Evolutionary conservation across 2,797 vertebrate genomes (phyloP).

Genomic region (Leptatherina wallacei): DNA sequence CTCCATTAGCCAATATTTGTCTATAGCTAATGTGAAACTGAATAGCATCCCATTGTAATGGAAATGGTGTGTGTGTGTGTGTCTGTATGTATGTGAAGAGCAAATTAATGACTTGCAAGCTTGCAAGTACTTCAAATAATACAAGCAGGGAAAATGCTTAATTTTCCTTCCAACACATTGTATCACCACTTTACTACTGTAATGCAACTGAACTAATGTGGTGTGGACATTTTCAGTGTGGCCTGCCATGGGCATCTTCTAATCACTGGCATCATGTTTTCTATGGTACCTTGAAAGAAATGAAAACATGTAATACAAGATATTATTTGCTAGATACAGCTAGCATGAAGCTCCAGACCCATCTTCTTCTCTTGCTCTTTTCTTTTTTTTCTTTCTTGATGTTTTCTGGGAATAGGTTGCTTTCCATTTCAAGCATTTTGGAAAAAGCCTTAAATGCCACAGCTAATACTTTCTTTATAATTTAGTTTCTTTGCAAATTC

Average conservation of each 20-base stretch:
- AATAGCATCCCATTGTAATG: slow-evolving; percentile 42
- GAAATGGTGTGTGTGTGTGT: slow-evolving; percentile 13
- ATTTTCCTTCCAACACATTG: slow-evolving; percentile 77
- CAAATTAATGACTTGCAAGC: slow-evolving; percentile 87
- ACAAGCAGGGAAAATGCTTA: slow-evolving; percentile 68
- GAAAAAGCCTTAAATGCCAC: slow-evolving; percentile 92
- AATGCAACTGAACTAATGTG: slow-evolving; percentile 82
- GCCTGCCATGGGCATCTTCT: slow-evolving; percentile 62
- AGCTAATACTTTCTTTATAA: slow-evolving; percentile 42
- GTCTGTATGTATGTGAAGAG: slow-evolving; percentile 58
- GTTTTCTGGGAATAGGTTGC: slow-evolving; percentile 41
- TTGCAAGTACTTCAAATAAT: slow-evolving; percentile 76
- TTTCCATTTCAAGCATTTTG: slow-evolving; percentile 79
- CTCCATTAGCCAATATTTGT: slow-evolving; percentile 43
- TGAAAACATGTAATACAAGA: slow-evolving; percentile 39
- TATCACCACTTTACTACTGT: slow-evolving; percentile 90
- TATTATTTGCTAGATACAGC: slow-evolving; percentile 35
- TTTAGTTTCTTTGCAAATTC: slow-evolving; percentile 54
- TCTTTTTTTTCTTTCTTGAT: slow-evolving; percentile 25
- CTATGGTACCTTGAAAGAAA: slow-evolving; percentile 55
- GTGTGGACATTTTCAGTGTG: slow-evolving; percentile 72
- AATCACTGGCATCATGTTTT: slow-evolving; percentile 49
- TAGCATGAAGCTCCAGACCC: slow-evolving; percentile 38
- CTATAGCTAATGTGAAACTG: slow-evolving; percentile 59
- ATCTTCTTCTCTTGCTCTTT: slow-evolving; percentile 15